Evolutionary conservation across 1,140 invertebrate species (phyloP).

Genomic region (Zaprionus capensis): DNA sequence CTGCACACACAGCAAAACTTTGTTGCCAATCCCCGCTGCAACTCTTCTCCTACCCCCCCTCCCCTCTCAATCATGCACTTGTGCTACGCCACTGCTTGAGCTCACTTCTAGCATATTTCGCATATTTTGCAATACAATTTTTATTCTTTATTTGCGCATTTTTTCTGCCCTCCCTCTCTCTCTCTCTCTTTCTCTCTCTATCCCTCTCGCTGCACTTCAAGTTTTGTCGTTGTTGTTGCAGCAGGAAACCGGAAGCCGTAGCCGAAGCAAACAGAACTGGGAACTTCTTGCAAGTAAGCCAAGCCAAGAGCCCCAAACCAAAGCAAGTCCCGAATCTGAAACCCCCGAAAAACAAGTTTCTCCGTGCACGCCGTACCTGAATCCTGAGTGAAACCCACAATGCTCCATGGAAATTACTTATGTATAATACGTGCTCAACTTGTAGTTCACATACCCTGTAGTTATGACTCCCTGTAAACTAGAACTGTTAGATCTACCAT

Average conservation of each 20-base stretch:
- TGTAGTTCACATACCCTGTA: slow-evolving; percentile 34
- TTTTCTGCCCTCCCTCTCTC: background rate
- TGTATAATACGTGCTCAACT: slow-evolving; percentile 34
- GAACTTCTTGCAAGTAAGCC: slow-evolving; percentile 61
- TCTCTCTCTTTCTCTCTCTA: background rate
- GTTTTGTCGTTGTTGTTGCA: slow-evolving; percentile 24
- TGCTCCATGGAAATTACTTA: slow-evolving; percentile 64
- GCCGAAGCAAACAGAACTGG: slow-evolving; percentile 60
- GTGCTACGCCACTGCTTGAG: slow-evolving; percentile 4
- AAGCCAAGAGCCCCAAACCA: slow-evolving; percentile 13
- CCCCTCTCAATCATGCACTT: background rate
- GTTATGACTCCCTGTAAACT: background rate
- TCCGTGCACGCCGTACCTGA: slow-evolving; percentile 5
- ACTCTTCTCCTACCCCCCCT: too few relatives aligned
- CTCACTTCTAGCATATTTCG: slow-evolving; percentile 38
- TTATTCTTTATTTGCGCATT: slow-evolving; percentile 19
- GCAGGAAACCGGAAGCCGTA: slow-evolving; percentile 54
- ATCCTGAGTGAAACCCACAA: slow-evolving; percentile 17
- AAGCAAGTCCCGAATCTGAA: background rate
- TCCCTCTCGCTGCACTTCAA: slow-evolving; percentile 46
- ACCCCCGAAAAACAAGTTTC: background rate
- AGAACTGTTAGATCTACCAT: too few relatives aligned
- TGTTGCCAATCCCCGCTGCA: slow-evolving; percentile 12
- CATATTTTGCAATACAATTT: slow-evolving; percentile 38
- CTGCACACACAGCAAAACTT: slow-evolving; percentile 31